phyloP scores from a whole-genome alignment of 2,113 vertebrate genomes.

The Ranitomeya imitator region DNA sequence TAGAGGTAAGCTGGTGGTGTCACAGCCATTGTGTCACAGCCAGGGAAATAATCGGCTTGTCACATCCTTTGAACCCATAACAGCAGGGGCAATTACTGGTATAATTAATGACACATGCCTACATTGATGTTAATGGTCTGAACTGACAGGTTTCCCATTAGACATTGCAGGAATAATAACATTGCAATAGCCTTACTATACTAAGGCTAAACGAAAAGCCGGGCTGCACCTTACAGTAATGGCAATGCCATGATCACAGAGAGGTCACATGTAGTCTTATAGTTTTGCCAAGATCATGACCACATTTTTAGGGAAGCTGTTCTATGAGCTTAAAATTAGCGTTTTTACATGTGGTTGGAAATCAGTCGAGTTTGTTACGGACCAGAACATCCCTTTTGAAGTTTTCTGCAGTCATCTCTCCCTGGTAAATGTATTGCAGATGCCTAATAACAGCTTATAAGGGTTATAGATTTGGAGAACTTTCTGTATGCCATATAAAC shows the following conservation, averaged over 20 bases:
- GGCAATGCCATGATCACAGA: neutral
- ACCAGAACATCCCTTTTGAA: neutral
- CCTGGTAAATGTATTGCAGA: too few relatives aligned
- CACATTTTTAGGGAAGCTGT: too few relatives aligned
- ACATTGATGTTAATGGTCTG: neutral
- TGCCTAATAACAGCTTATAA: too few relatives aligned
- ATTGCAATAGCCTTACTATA: neutral
- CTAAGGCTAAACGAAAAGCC: neutral
- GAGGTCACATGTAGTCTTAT: neutral
- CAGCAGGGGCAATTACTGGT: neutral
- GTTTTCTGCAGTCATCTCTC: too few relatives aligned
- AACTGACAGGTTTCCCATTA: neutral
- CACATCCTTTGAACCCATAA: constrained; percentile 7
- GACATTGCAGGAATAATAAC: constrained; percentile 1
- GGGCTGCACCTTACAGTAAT: neutral
- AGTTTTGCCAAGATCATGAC: neutral
- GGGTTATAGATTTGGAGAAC: neutral
- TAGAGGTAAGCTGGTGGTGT: neutral
- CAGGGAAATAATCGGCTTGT: neutral
- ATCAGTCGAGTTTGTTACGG: neutral
- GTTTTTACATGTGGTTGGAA: too few relatives aligned
- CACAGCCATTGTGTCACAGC: neutral
- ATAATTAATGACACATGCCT: neutral
- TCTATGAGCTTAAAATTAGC: too few relatives aligned
- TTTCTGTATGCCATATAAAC: neutral